These are phyloP conservation scores for Idaea biselata DNA, from an alignment of 2,888 invertebrate species.

Conservation along the genomic window DNA sequence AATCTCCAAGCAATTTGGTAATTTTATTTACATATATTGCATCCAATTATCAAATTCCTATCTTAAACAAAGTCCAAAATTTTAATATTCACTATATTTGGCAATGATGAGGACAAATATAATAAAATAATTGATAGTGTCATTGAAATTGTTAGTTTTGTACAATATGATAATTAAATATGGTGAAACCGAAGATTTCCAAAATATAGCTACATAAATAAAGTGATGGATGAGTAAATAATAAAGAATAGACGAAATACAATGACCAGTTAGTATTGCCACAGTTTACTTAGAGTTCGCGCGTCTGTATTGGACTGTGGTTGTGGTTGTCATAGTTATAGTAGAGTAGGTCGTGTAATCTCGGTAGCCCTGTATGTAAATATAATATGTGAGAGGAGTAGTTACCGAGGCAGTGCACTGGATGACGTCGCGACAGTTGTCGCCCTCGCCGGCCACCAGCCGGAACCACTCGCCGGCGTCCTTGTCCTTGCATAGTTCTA, in stretches of 20 bases:
- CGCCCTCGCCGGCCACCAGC: conserved; percentile 92
- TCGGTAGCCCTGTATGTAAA: conserved; percentile 5
- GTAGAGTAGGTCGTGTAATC: too few species aligned
- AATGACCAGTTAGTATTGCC: too few species aligned
- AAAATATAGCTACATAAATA: not conserved
- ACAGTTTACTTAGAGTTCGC: too few species aligned
- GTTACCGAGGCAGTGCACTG: conserved; percentile 95
- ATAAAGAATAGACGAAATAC: too few species aligned
- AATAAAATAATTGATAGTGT: conserved; percentile 1
- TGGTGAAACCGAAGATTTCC: not conserved
- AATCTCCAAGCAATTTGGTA: not conserved
- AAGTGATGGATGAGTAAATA: too few species aligned
- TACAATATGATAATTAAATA: not conserved
- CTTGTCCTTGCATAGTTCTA: conserved; percentile 95
- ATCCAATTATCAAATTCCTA: not conserved
- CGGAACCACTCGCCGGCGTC: conserved; percentile 98
- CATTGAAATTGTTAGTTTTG: not conserved
- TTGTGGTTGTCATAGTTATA: too few species aligned
- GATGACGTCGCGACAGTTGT: conserved; percentile 96
- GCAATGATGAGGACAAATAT: conserved; percentile 15
- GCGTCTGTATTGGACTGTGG: too few species aligned
- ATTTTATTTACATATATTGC: not conserved
- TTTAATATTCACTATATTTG: conserved; percentile 7
- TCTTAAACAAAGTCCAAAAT: not conserved
- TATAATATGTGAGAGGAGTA: conserved; percentile 40